Percentiles rank a stretch among this genome's conserved stretches.
These are phyloP conservation scores for Falcaria lacertinaria DNA, from an alignment of 2,888 invertebrate genomes.

Conservation along the genomic window DNA sequence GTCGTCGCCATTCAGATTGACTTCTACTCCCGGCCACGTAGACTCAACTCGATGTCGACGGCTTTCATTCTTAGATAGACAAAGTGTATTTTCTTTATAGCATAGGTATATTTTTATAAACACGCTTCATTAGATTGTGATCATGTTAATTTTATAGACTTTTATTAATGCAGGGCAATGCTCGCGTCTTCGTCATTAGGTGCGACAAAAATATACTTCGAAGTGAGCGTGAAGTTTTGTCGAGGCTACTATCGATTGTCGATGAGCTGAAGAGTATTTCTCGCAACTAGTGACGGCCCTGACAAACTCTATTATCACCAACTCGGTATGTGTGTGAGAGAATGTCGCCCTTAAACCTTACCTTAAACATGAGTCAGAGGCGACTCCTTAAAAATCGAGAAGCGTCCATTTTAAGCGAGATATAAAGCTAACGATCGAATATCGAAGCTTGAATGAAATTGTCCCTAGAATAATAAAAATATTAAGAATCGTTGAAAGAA, in stretches of 20 bases:
- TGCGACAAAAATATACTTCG: slow-evolving; percentile 29
- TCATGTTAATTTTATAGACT: slow-evolving; percentile 19
- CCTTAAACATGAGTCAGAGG: slow-evolving; percentile 56
- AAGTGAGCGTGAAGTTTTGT: no score
- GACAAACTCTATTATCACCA: slow-evolving; percentile 24
- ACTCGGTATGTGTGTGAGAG: slow-evolving; percentile 39
- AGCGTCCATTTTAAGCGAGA: slow-evolving; percentile 72
- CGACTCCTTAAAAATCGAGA: slow-evolving; percentile 60
- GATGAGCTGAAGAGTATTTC: slow-evolving; percentile 18
- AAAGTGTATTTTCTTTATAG: slow-evolving; percentile 38
- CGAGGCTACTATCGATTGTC: slow-evolving; percentile 22
- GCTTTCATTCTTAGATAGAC: slow-evolving; percentile 30
- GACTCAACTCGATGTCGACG: slow-evolving; percentile 39
- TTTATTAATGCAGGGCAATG: slow-evolving; percentile 37
- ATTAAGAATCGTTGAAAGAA: slow-evolving; percentile 68
- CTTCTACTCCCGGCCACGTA: slow-evolving; percentile 70
- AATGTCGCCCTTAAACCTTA: slow-evolving; percentile 48
- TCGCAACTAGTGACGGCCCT: slow-evolving; percentile 42
- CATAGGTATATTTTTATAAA: slow-evolving; percentile 62
- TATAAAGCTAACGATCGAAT: slow-evolving; percentile 64
- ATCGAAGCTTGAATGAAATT: slow-evolving; percentile 29
- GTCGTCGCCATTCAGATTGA: slow-evolving; percentile 32
- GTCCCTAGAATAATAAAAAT: slow-evolving; percentile 53
- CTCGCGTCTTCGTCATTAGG: slow-evolving; percentile 61
- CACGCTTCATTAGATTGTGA: slow-evolving; percentile 34